Evolutionary conservation across 2,113 vertebrate genomes (phyloP).

Genomic region (Clarias macrocephalus): DNA sequence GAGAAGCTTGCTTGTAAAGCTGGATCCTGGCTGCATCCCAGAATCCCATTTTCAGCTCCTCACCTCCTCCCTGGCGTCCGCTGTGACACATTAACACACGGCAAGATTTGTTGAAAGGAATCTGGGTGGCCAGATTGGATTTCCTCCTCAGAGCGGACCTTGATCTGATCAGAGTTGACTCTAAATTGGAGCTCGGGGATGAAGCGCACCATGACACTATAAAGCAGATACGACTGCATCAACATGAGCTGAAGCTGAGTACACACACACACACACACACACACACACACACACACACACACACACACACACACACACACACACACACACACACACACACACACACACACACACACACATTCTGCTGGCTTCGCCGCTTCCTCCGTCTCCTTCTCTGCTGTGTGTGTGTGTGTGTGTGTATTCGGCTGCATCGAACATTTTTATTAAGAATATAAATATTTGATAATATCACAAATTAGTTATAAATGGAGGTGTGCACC

Average conservation of each 20-base stretch:
- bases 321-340: neutral
- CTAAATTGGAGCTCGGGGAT: conserved; percentile 46
- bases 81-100: conserved; percentile 54
- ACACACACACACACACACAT: neutral
- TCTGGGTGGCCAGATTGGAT: conserved; percentile 58
- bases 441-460: neutral
- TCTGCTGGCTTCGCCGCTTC: too few relatives aligned
- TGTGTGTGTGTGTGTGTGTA: neutral
- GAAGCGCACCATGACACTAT: conserved; percentile 32
- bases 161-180: conserved; percentile 55
- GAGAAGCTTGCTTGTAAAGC: neutral
- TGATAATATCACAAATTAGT: neutral
- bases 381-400: too few relatives aligned
- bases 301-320: neutral
- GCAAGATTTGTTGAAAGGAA: conserved; percentile 49
- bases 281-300: neutral
- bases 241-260: neutral
- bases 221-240: conserved; percentile 21
- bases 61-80: conserved; percentile 22
- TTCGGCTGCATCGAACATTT: neutral
- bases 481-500: neutral
- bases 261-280: neutral
- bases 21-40: conserved; percentile 12
- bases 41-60: conserved; percentile 52
- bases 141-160: conserved; percentile 37